phyloP scores from a whole-genome alignment of 2,888 invertebrate genomes.

The Eupithecia vulgata region DNA sequence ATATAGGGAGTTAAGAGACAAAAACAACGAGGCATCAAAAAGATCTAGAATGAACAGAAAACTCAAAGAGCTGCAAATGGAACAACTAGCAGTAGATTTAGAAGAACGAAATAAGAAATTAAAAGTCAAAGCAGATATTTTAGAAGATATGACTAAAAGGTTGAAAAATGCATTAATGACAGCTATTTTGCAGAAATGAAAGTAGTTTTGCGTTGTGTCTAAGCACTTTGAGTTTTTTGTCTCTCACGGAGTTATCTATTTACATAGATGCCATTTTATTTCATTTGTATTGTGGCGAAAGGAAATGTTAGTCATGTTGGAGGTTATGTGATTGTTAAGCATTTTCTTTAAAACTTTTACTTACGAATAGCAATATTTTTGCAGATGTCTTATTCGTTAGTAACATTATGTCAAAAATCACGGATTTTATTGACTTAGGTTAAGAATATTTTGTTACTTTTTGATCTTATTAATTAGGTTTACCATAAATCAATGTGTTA shows the following conservation, averaged over 20 bases:
- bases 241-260: conserved; percentile 50
- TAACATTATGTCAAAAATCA: conserved; percentile 2
- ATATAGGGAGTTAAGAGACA: conserved; percentile 88
- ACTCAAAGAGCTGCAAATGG: conserved; percentile 82
- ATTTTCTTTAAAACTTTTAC: conserved; percentile 10
- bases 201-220: conserved; percentile 36
- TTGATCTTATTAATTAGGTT: conserved; percentile 2
- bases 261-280: conserved; percentile 50
- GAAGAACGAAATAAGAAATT: conserved; percentile 86
- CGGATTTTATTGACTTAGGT: neutral
- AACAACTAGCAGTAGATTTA: conserved; percentile 79
- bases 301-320: conserved; percentile 33
- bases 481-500: conserved; percentile 5
- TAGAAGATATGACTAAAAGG: conserved; percentile 87
- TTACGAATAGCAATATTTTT: neutral
- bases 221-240: conserved; percentile 55
- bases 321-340: conserved; percentile 12
- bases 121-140: conserved; percentile 86
- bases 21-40: conserved; percentile 91
- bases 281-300: conserved; percentile 39
- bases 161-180: conserved; percentile 87
- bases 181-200: conserved; percentile 85
- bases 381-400: neutral
- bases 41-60: conserved; percentile 89
- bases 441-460: conserved; percentile 2